Evolutionary conservation across 2,797 vertebrate genomes (phyloP), one percentile per base, ranked within the genome.

Genomic region (Oceanodroma leucorhoa): DNA sequence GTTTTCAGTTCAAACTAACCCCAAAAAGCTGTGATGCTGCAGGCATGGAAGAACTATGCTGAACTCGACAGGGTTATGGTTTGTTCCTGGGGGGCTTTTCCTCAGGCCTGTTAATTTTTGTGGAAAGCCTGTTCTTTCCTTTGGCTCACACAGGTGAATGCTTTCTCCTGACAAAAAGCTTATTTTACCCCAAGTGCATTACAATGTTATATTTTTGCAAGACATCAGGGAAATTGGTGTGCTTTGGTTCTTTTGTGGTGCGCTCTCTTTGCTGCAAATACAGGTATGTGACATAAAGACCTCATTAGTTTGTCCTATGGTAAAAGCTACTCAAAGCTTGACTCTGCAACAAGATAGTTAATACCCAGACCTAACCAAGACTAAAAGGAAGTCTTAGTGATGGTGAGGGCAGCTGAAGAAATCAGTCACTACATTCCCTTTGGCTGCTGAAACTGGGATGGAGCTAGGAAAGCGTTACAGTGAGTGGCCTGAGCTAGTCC

Each of bases 41-140:
- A 38, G 65, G 46, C 5, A 2, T 20, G 41, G 50, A 11, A 19
- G 20, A 29, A 55, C 60, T 38, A 5, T 1, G 6, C 51, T 38
- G 32, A 60, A 10, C 45, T 38, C 45, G 8, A 1, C 3, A 3
- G 54, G 5, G 6, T 4, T 7, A 6, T 26, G 21, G 8, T 9
- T 87, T 73, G 27, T n/a, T 75, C 1, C 26, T 27, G 27, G 30
- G 30, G 24, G 29, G 27, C 9, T 69, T 75, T 50, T 53, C 9
- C 43, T 73, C 34, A 22, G 21, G 10, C 32, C 55, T n/a, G 12
- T 55, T 65, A 1, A 14, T 32, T 60, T 77, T 65, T 73, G 51
- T 70, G 21, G 57, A 51, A 34, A 78, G 22, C 51, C 41, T 54
- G 12, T 43, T 79, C 14, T 46, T 76, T 50, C 36, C 45, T 30